phyloP scores from a whole-genome alignment of 2,888 invertebrate species.

The Panzeria rudis region DNA sequence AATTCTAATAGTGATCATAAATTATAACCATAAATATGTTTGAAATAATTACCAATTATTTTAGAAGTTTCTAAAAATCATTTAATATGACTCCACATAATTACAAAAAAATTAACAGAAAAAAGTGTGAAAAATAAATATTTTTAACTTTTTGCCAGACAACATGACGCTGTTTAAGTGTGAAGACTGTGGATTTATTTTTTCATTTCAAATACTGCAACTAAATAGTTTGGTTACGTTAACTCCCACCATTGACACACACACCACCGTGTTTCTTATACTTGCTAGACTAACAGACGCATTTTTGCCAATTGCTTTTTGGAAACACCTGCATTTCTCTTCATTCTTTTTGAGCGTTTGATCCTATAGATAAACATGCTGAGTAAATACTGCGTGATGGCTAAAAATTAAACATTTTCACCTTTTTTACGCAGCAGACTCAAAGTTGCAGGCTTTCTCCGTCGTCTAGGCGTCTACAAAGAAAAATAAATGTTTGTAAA shows the following conservation, averaged over 20 bases:
- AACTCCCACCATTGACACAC: not conserved
- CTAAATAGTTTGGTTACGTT: constrained; percentile 53
- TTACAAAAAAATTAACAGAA: not conserved
- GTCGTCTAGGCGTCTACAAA: constrained; percentile 46
- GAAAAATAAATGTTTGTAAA: constrained; percentile 1
- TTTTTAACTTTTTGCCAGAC: constrained; percentile 20
- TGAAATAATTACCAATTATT: constrained; percentile 40
- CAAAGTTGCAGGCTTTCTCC: not conserved
- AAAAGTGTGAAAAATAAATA: not conserved
- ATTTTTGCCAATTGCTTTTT: constrained; percentile 46
- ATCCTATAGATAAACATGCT: constrained; percentile 49
- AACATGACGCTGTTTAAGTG: constrained; percentile 10
- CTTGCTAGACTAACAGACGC: constrained; percentile 52
- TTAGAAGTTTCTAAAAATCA: not conserved
- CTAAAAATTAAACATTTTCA: constrained; percentile 10
- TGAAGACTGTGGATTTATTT: not conserved
- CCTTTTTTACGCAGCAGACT: not conserved
- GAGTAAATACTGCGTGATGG: constrained; percentile 36
- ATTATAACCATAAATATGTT: constrained; percentile 75
- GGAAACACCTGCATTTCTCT: constrained; percentile 60
- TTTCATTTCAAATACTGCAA: not conserved
- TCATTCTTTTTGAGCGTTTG: not conserved
- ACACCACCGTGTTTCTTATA: not conserved
- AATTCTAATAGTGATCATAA: constrained; percentile 81
- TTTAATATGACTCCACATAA: constrained; percentile 30